phyloP scores from a whole-genome alignment of 2,113 vertebrate species.

The Polypterus senegalus region DNA sequence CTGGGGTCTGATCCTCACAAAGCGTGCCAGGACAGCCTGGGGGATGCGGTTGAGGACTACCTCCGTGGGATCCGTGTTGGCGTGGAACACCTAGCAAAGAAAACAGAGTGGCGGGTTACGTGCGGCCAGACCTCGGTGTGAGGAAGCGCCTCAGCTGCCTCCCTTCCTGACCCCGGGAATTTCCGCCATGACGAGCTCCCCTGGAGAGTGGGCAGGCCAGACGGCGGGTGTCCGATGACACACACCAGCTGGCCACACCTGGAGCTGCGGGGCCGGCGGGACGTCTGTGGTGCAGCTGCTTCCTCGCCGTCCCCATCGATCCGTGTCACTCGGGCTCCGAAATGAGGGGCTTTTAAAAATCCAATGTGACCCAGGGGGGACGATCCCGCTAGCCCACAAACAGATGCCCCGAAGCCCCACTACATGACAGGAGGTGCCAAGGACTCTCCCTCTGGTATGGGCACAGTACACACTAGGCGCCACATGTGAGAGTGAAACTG shows the following conservation, averaged over 20 bases:
- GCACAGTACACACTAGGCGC: no score
- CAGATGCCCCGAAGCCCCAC: no score
- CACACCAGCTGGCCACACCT: slow-evolving; percentile 4
- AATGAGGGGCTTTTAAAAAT: neutral
- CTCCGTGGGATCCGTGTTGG: slow-evolving; percentile 74
- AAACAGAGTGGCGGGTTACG: no score
- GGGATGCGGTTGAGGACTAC: slow-evolving; percentile 88
- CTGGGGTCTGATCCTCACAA: slow-evolving; percentile 81
- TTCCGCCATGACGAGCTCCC: no score
- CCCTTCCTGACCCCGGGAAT: no score
- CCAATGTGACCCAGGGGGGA: neutral
- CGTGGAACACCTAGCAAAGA: slow-evolving; percentile 69
- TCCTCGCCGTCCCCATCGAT: neutral
- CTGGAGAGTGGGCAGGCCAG: no score
- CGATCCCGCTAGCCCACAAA: no score
- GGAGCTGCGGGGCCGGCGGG: neutral
- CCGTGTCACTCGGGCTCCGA: neutral
- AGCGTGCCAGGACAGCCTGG: slow-evolving; percentile 76
- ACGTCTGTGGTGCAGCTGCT: neutral
- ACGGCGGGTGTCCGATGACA: slow-evolving; percentile 11
- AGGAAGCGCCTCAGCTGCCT: no score
- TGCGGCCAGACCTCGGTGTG: no score
- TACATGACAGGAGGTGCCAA: no score
- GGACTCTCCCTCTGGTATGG: no score
- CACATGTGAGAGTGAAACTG: no score